A percentile compares a stretch with the other conserved stretches of the same genome.
Conservation (phyloP, 2,888 invertebrate genomes). For the Aphodius sticticus region DNA sequence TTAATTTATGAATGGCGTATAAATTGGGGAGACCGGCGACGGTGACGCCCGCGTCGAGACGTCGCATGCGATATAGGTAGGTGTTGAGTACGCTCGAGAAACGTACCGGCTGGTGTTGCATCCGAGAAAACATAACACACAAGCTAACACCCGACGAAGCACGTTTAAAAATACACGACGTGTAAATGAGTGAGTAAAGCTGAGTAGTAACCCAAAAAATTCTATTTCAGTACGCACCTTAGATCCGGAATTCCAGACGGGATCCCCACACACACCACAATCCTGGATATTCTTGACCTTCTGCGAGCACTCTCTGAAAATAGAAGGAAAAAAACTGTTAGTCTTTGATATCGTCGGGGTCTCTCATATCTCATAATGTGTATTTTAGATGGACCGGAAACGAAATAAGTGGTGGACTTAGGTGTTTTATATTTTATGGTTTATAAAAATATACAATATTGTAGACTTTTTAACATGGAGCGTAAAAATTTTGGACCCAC, state of each 20-base stretch:
- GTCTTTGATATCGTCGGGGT: neutral
- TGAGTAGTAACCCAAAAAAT: neutral
- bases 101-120: neutral
- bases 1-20: slow-evolving; percentile 31
- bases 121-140: slow-evolving; percentile 11
- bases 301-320: slow-evolving; percentile 12
- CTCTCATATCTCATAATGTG: neutral
- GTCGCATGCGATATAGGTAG: neutral
- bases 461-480: neutral
- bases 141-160: slow-evolving; percentile 4
- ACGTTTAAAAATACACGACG: slow-evolving; percentile 28
- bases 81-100: slow-evolving; percentile 17
- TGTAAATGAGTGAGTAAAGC: slow-evolving; percentile 21
- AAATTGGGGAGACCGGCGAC: slow-evolving; percentile 19
- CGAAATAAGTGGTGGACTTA: neutral
- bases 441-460: neutral
- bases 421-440: neutral
- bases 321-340: neutral
- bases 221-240: slow-evolving; percentile 20
- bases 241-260: slow-evolving; percentile 12
- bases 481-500: neutral
- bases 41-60: neutral
- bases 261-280: slow-evolving; percentile 12
- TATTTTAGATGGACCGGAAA: neutral
- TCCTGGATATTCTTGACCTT: slow-evolving; percentile 20